phyloP scores from a whole-genome alignment of 2,113 vertebrate species.

The Sciurus niger region DNA sequence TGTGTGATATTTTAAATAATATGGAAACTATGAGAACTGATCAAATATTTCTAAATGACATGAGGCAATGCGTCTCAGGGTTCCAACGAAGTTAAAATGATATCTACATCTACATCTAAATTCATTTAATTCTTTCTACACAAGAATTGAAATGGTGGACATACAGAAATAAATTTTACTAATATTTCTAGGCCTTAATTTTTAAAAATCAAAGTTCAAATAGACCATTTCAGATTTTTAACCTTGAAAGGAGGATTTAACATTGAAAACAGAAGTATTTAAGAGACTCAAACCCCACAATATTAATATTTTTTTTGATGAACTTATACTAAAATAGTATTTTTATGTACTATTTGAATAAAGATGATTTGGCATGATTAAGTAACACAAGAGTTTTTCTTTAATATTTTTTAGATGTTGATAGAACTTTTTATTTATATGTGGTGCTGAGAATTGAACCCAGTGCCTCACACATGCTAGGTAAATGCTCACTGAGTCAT shows the following conservation, averaged over 20 bases:
- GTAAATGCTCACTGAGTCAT: no score
- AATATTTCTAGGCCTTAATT: neutral
- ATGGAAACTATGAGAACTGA: constrained; percentile 50
- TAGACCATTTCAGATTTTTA: neutral
- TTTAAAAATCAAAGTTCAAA: constrained; percentile 10
- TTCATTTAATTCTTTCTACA: constrained; percentile 41
- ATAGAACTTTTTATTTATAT: no score
- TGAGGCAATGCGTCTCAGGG: neutral
- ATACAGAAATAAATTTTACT: constrained; percentile 15
- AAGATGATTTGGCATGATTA: neutral
- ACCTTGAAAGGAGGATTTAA: neutral
- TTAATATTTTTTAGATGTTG: no score
- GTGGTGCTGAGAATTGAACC: no score
- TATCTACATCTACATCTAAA: neutral
- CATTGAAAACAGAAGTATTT: constrained; percentile 9
- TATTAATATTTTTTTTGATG: constrained; percentile 8
- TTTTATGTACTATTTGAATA: neutral
- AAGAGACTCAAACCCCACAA: neutral
- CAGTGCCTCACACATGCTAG: no score
- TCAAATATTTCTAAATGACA: neutral
- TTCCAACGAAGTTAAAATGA: constrained; percentile 55
- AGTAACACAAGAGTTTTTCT: neutral
- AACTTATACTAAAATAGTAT: neutral
- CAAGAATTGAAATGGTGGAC: neutral
- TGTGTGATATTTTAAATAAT: neutral